phyloP scores from a whole-genome alignment of 2,113 vertebrate species.

The Alethe diademata region DNA sequence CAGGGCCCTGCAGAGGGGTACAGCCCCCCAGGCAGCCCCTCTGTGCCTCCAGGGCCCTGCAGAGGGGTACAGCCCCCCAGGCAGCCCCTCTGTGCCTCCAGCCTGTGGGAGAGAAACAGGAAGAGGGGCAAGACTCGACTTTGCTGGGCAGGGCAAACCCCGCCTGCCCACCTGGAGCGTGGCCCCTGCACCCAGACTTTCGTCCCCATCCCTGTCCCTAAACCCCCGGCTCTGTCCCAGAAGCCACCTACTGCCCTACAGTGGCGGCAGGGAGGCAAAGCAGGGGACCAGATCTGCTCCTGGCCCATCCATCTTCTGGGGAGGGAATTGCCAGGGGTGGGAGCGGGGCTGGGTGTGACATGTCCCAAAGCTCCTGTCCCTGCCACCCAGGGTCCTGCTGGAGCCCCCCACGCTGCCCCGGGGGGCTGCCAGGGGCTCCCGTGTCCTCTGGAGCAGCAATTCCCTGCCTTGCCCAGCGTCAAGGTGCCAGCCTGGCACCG shows the following conservation, averaged over 20 bases:
- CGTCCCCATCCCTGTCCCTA: neutral
- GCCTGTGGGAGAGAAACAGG: neutral
- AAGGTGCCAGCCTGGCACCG: neutral
- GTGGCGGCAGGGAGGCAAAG: neutral
- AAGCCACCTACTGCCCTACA: neutral
- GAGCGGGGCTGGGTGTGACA: accelerated
- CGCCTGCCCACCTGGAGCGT: neutral
- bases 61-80: too few species aligned
- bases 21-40: too few species aligned
- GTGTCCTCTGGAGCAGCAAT: accelerated
- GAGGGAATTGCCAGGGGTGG: neutral
- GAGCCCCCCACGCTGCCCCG: neutral
- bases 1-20: too few species aligned
- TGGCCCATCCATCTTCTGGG: neutral
- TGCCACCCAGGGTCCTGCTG: neutral
- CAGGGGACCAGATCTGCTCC: accelerated
- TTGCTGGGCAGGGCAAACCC: neutral
- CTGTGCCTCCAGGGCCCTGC: too few species aligned
- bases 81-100: neutral
- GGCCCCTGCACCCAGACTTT: neutral
- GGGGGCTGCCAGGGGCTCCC: neutral
- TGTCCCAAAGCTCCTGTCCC: neutral
- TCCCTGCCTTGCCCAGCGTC: neutral
- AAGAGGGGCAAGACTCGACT: neutral
- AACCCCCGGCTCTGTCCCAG: accelerated